Percentiles rank a stretch among this genome's conserved stretches.
Evolutionary conservation across 2,797 vertebrate genomes (phyloP).

Genomic region (Pipistrellus nathusii): DNA sequence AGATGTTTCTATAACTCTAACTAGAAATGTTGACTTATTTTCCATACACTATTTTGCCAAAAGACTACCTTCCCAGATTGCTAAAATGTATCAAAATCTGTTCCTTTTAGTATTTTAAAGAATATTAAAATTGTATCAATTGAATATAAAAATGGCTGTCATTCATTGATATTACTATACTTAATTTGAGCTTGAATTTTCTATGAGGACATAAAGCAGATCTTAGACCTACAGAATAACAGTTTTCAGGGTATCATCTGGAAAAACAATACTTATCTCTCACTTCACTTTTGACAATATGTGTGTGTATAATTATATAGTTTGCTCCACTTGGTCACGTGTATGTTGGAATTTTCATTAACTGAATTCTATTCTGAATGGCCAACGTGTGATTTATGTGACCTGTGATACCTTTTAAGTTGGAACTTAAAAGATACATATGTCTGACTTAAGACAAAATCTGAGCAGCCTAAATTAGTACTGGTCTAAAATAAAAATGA

Average conservation of each 20-base stretch:
- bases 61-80: neutral
- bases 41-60: slow-evolving; percentile 1
- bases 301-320: neutral
- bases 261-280: neutral
- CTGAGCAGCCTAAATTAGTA: neutral
- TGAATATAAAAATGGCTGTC: neutral
- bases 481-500: slow-evolving; percentile 10
- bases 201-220: neutral
- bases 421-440: neutral
- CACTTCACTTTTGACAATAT: neutral
- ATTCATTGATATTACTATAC: neutral
- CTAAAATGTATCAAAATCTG: neutral
- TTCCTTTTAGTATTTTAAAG: slow-evolving; percentile 50
- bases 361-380: slow-evolving; percentile 37
- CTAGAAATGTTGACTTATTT: slow-evolving; percentile 33
- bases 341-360: neutral
- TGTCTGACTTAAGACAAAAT: neutral
- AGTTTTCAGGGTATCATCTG: neutral
- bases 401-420: neutral
- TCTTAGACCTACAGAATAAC: neutral
- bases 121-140: slow-evolving; percentile 14
- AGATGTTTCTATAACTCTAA: neutral
- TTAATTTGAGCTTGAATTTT: slow-evolving; percentile 48
- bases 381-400: neutral
- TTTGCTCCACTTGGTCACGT: neutral